A percentile compares a stretch with the other conserved stretches of the same genome.
These are phyloP conservation scores for Epirrita christyi DNA, from an alignment of 2,888 invertebrate genomes.

Conservation along the genomic window DNA sequence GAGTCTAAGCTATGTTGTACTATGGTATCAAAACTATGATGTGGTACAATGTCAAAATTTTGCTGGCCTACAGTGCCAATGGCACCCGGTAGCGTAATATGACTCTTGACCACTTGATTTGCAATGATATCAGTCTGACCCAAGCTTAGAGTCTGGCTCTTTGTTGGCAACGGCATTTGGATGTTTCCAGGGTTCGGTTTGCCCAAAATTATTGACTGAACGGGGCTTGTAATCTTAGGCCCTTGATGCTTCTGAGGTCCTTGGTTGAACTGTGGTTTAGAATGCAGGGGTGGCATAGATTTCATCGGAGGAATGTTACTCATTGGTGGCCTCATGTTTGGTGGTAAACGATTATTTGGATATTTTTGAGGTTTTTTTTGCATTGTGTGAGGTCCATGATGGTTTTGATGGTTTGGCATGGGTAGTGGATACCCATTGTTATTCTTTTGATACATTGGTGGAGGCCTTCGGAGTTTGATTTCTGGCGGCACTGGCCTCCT, in stretches of 20 bases:
- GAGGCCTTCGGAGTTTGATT: slow-evolving; percentile 72
- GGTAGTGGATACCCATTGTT: slow-evolving; percentile 65
- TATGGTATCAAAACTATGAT: slow-evolving; percentile 55
- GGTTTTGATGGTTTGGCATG: slow-evolving; percentile 63
- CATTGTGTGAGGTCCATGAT: slow-evolving; percentile 53
- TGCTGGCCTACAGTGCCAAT: slow-evolving; percentile 63
- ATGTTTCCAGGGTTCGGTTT: slow-evolving; percentile 48
- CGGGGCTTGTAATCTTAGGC: slow-evolving; percentile 45
- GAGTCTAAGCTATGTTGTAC: slow-evolving; percentile 60
- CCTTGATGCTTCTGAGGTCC: slow-evolving; percentile 43
- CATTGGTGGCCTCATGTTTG: slow-evolving; percentile 55
- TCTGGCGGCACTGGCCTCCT: slow-evolving; percentile 76
- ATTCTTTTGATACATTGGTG: slow-evolving; percentile 56
- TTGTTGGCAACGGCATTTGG: slow-evolving; percentile 48
- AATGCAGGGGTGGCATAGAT: slow-evolving; percentile 55
- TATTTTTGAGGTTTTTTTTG: slow-evolving; percentile 61
- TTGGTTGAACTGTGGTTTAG: slow-evolving; percentile 44
- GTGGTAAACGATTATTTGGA: slow-evolving; percentile 51
- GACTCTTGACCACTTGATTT: slow-evolving; percentile 77
- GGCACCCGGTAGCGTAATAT: slow-evolving; percentile 71
- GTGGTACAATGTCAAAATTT: slow-evolving; percentile 60
- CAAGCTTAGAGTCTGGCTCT: slow-evolving; percentile 68
- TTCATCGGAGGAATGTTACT: slow-evolving; percentile 64
- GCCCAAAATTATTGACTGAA: slow-evolving; percentile 63
- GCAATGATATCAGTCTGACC: slow-evolving; percentile 73